A percentile compares a stretch with the other conserved stretches of the same genome.
Conservation (phyloP, 2,888 invertebrate species). For the Pseudococcus longispinus region DNA sequence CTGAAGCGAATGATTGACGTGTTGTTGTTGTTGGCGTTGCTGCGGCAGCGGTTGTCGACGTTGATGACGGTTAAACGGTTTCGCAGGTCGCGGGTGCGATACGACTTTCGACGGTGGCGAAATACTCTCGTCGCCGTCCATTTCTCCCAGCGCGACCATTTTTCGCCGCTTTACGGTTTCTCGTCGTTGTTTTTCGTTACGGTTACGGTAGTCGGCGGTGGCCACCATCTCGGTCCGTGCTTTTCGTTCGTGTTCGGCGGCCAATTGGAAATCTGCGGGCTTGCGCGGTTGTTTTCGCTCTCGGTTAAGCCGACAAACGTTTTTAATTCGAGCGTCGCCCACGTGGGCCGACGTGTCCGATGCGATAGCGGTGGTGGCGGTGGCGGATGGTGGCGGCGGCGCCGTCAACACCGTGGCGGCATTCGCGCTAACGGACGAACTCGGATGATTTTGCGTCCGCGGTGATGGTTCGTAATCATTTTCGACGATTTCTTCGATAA, state of each 20-base stretch:
- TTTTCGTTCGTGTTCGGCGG: background rate
- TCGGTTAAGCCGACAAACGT: background rate
- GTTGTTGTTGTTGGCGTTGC: background rate
- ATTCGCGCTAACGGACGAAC: no score
- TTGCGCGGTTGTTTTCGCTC: background rate
- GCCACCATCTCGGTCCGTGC: no score
- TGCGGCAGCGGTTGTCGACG: background rate
- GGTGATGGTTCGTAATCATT: background rate
- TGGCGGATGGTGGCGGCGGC: background rate
- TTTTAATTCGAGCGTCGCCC: background rate
- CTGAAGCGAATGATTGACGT: background rate
- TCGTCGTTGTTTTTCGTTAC: no score
- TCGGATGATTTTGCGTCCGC: no score
- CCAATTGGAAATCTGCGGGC: background rate
- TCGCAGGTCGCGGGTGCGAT: no score
- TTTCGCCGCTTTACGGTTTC: background rate
- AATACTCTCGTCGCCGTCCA: slow-evolving; percentile 30
- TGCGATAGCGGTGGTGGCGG: no score
- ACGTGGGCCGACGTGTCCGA: no score
- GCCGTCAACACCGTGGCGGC: background rate
- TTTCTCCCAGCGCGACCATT: slow-evolving; percentile 47
- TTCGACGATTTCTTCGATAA: slow-evolving; percentile 36
- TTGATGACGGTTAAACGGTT: background rate
- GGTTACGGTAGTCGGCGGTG: background rate
- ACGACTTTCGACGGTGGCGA: slow-evolving; percentile 9